Percentiles rank a stretch among this genome's conserved stretches.
Conservation (phyloP, 2,888 invertebrate genomes). For the Eulithis prunata region DNA sequence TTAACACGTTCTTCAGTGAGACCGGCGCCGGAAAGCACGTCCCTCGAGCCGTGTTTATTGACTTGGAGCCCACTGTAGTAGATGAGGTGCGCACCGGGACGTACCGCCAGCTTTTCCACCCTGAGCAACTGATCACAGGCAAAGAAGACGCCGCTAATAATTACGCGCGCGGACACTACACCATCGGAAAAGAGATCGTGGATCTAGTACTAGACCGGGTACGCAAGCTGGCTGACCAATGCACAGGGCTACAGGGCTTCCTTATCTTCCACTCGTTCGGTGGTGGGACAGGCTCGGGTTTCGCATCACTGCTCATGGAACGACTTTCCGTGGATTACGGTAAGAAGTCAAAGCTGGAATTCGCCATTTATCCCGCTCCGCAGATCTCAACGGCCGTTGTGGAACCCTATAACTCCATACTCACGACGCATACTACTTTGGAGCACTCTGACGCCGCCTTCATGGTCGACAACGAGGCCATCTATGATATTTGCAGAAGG, state of each 20-base stretch:
- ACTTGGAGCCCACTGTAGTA: slow-evolving; percentile 97
- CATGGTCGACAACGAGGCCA: slow-evolving; percentile 96
- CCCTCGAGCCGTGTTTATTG: slow-evolving; percentile 96
- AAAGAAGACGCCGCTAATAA: slow-evolving; percentile 99
- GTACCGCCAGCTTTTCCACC: slow-evolving; percentile 98
- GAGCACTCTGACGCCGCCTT: slow-evolving; percentile 98
- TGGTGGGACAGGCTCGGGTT: slow-evolving; percentile 96
- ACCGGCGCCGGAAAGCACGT: slow-evolving; percentile 98
- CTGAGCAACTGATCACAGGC: slow-evolving; percentile 97
- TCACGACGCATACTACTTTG: slow-evolving; percentile 97
- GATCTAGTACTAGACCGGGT: slow-evolving; percentile 94
- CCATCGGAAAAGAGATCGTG: slow-evolving; percentile 97
- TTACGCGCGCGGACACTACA: slow-evolving; percentile 98
- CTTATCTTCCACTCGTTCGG: slow-evolving; percentile 97
- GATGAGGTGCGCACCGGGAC: slow-evolving; percentile 96
- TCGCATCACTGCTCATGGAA: slow-evolving; percentile 97
- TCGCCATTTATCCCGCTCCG: slow-evolving; percentile 98
- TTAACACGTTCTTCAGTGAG: slow-evolving; percentile 97
- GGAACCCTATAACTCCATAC: slow-evolving; percentile 97
- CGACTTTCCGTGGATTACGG: slow-evolving; percentile 97
- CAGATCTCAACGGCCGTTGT: slow-evolving; percentile 95
- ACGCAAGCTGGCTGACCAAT: slow-evolving; percentile 94
- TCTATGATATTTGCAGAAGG: slow-evolving; percentile 95
- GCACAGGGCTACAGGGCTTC: slow-evolving; percentile 96
- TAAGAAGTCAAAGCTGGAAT: slow-evolving; percentile 96